phyloP scores from a whole-genome alignment of 2,797 vertebrate genomes.

The Leucoraja ocellata region DNA sequence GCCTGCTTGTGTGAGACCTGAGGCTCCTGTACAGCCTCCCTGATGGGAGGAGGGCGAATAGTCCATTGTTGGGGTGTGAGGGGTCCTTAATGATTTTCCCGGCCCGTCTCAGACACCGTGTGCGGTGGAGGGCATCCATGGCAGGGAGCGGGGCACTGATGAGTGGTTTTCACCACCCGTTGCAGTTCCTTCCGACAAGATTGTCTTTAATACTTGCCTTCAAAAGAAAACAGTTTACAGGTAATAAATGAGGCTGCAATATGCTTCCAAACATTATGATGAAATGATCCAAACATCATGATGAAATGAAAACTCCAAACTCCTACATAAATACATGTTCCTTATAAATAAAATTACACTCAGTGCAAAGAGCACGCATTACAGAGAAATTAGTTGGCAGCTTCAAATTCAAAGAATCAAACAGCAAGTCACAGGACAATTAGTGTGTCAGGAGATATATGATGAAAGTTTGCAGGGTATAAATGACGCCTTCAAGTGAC shows the following conservation, averaged over 20 bases:
- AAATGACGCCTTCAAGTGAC: background rate
- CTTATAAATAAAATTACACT: background rate
- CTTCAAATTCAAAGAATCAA: background rate
- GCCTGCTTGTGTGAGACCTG: too few species aligned
- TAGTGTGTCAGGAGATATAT: background rate
- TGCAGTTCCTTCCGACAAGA: too few species aligned
- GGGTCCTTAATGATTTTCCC: too few species aligned
- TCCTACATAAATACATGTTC: background rate
- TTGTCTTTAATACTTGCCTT: too few species aligned
- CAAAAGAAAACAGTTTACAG: background rate
- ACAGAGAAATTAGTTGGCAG: background rate
- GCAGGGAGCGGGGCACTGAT: too few species aligned
- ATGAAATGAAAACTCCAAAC: background rate
- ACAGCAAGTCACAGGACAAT: background rate
- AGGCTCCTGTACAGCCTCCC: too few species aligned
- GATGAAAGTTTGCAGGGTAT: background rate
- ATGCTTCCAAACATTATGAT: background rate
- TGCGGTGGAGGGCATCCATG: too few species aligned
- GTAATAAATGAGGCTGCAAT: background rate
- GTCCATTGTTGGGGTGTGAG: too few species aligned
- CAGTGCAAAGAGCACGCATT: too few species aligned
- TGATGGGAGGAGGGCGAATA: too few species aligned
- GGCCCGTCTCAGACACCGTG: too few species aligned
- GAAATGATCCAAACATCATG: background rate
- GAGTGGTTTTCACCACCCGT: too few species aligned